Evolutionary conservation across 1,140 invertebrate genomes (phyloP), one percentile per base, ranked within the genome.

Genomic region (Rhynchophorus ferrugineus): DNA sequence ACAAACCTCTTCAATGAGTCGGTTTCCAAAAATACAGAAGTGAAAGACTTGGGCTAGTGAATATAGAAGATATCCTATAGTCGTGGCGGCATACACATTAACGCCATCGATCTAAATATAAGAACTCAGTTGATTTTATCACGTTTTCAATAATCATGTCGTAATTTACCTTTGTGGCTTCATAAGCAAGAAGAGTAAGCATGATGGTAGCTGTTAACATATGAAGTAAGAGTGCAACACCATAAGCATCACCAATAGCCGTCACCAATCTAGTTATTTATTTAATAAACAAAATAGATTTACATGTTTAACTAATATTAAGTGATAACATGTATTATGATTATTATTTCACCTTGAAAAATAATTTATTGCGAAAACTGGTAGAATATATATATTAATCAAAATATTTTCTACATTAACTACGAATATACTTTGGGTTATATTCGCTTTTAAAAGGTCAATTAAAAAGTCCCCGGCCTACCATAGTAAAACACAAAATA

Each of bases 1-100:
- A n/a, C n/a, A n/a, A n/a, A 88, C 86, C 79, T 90, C 86, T 75
- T 90, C 87, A 65, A 90, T 89, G 9, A 90, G 72, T 38, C 84
- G 75, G 61, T 90, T 90, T 9, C 87, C 87, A 59, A 87, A 89
- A 58, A 89, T 87, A 63, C 87, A 89, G 69, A 89, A 89, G 57
- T 87, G 75, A 63, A 89, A 90, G 34, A 90, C 86, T 72, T 90
- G 87, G 1, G 79, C 85, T 14, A 90, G 69, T 0, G 86, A 80
- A 61, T 89, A 90, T 13, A 84, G 61, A 39, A 90, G 69, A 64
- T 90, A 90, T 2, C 87, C 86, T 44, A 89, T 68, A 1, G 84
- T 83, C 36, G 82, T 82, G 13, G 84, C 78, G 2, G 85, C 82
- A 57, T 88, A 89, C 1, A 81, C 80, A 57, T 86, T 81, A 2